Conservation (phyloP, 2,113 vertebrate species). For the Vulpes vulpes region DNA sequence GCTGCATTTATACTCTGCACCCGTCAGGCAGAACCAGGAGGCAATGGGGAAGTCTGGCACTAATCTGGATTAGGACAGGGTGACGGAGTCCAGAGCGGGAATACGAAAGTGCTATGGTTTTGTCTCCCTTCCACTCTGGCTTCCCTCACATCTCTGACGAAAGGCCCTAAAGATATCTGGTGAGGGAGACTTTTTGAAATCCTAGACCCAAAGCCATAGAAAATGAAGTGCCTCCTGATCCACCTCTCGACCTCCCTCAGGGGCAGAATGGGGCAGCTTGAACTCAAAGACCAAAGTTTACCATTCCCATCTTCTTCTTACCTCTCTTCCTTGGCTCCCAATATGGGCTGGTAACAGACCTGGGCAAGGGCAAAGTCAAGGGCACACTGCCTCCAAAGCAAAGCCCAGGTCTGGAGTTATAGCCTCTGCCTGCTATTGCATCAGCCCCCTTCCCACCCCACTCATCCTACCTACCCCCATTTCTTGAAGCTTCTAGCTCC, state of each 20-base stretch:
- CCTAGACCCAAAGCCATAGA: background rate
- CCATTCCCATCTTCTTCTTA: background rate
- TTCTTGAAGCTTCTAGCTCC: conserved; percentile 39
- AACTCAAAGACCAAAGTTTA: background rate
- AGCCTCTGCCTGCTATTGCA: background rate
- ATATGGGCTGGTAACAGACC: background rate
- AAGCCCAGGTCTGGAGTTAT: background rate
- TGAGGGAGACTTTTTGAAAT: conserved; percentile 7
- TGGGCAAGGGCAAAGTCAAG: conserved; percentile 63
- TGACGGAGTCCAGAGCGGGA: background rate
- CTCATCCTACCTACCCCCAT: background rate
- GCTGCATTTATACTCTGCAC: background rate
- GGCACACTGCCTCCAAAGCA: conserved; percentile 41
- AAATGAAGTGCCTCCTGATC: background rate
- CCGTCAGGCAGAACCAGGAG: background rate
- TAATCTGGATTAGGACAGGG: background rate
- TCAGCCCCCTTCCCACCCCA: background rate
- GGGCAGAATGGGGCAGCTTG: background rate
- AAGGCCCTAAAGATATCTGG: background rate
- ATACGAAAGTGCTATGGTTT: background rate
- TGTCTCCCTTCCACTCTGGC: background rate
- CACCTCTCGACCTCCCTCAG: background rate
- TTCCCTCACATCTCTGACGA: background rate
- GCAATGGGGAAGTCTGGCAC: background rate
- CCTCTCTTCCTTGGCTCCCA: background rate